These are phyloP conservation scores for Heliornis fulica DNA, from an alignment of 2,113 vertebrate species.

Conservation along the genomic window DNA sequence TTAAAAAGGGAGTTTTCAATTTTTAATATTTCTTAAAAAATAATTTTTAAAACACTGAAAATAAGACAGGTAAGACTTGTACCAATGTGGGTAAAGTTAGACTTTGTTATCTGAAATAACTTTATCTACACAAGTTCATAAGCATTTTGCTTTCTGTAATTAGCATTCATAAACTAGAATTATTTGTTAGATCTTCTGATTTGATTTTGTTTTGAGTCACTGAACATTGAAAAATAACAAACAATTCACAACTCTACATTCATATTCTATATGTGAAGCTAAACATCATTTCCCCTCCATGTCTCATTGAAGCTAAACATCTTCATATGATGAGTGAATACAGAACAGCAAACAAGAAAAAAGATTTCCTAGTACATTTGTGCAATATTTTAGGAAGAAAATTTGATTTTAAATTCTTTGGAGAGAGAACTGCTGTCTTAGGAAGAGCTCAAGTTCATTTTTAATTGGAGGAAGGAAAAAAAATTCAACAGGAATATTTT, in stretches of 20 bases:
- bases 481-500: background rate
- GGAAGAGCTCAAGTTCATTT: background rate
- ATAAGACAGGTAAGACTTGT: background rate
- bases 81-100: background rate
- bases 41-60: background rate
- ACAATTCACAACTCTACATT: background rate
- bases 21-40: too few relatives aligned
- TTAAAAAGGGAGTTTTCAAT: background rate
- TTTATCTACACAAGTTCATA: background rate
- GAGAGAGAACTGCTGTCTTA: background rate
- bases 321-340: background rate
- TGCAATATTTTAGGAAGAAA: background rate
- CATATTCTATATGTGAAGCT: background rate
- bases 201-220: conserved; percentile 9
- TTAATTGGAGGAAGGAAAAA: background rate
- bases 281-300: background rate
- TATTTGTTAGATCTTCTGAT: background rate
- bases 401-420: background rate
- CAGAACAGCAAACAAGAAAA: background rate
- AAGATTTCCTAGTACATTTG: background rate
- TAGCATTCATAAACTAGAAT: background rate
- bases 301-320: background rate
- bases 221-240: background rate
- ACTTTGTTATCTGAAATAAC: background rate
- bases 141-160: background rate